Base-by-base conservation (phyloP, 2,888 invertebrate species). In the Stenolophus ochropezus region DNA sequence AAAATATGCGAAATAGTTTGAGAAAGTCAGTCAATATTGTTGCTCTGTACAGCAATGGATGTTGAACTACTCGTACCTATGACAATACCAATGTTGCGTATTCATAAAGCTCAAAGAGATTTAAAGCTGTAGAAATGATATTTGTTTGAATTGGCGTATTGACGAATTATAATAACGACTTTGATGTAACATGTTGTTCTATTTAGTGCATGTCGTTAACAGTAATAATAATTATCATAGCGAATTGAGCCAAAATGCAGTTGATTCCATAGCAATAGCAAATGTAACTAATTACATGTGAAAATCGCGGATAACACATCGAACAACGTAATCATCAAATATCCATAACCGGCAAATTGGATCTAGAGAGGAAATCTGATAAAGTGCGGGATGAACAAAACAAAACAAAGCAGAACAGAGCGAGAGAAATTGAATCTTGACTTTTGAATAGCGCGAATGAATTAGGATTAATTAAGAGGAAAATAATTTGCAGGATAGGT, bases 261-360 rank as follows among this genome's bases (percentile, higher is more conserved):
- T 25, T 25, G 23, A 27, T 69, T 69, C 16, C 16, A 18, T 16
- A 27, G 27, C 20, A 27, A 18, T 16, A 27, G 27, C 20, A 27
- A 42, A 69, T 65, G 65, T 65, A 33, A 65, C 65, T 65, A 65
- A 65, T 69, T 69, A 33, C 27, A 61, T 61, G 61, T 61, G 61
- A 56, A 61, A 25, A 61, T 61, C 27, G 61, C 23, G 16, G 65
- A 69, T 69, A 33, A 69, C 14, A 25, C 65, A 33, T 11, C 18
- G 23, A 8, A 21, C 20, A 20, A n/a, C 56, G 21, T 18, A 8
- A 21, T 56, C 56, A 69, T 69, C 6, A 33, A 18, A 61, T 25
- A 23, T 61, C 23, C 61, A 61, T 33, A 69, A 33, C 33, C 33
- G 3, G 5, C 42, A 16, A 61, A 61, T 25, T 23, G 23, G 33